Conservation (phyloP, 2,797 vertebrate genomes). For the Nyctibius grandis region DNA sequence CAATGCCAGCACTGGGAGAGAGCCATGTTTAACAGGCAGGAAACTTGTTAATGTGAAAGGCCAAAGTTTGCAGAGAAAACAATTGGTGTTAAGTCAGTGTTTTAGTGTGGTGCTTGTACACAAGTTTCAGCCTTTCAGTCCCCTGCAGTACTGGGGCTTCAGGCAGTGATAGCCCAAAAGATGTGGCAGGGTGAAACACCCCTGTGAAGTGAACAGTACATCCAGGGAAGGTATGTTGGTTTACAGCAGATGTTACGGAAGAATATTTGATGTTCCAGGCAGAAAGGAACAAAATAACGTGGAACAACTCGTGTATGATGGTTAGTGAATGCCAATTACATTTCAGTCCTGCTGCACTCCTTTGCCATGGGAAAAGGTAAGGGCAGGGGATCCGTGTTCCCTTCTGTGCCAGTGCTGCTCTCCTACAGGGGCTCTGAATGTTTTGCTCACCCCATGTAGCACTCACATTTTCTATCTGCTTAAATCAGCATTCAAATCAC, state of each 20-base stretch:
- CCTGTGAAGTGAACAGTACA: neutral
- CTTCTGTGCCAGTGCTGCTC: neutral
- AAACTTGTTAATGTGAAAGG: neutral
- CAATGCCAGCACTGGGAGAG: neutral
- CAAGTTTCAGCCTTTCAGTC: neutral
- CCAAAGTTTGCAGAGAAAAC: neutral
- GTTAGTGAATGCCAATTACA: neutral
- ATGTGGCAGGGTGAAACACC: neutral
- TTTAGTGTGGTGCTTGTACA: neutral
- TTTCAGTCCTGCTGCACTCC: neutral
- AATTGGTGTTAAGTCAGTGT: accelerated
- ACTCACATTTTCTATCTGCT: neutral
- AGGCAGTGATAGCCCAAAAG: neutral
- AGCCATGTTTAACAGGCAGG: neutral
- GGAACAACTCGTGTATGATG: neutral
- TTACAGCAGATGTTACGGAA: neutral
- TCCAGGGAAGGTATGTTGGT: neutral
- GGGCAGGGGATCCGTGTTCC: neutral
- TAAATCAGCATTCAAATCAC: neutral
- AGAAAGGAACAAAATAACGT: neutral
- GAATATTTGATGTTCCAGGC: neutral
- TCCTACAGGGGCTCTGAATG: neutral
- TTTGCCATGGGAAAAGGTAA: neutral
- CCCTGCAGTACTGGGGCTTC: neutral
- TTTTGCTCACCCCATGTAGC: neutral